A percentile compares a stretch with the other conserved stretches of the same genome.
These are phyloP conservation scores for Ellobius talpinus DNA, from an alignment of 2,113 vertebrate genomes.

Conservation along the genomic window DNA sequence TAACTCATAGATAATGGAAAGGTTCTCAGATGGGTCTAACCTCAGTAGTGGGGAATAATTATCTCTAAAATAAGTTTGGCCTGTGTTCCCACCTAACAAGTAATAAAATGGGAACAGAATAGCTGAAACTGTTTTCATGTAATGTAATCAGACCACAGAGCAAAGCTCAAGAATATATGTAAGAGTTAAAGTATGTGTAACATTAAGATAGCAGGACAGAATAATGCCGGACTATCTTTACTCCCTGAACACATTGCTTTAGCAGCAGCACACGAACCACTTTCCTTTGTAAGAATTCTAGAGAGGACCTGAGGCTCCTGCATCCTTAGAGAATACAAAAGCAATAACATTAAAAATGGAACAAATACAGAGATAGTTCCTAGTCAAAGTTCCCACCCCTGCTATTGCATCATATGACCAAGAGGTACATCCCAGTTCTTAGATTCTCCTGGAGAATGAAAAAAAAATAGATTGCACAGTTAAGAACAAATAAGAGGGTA, in stretches of 20 bases:
- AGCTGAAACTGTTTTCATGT: background rate
- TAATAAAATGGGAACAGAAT: background rate
- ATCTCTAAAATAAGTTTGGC: background rate
- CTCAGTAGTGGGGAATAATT: slow-evolving; percentile 11
- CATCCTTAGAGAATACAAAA: background rate
- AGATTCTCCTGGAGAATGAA: background rate
- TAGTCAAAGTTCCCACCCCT: background rate
- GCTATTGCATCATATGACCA: background rate
- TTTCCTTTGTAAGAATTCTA: background rate
- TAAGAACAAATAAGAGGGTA: background rate
- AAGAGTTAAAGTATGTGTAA: background rate
- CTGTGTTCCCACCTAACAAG: background rate
- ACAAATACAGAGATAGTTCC: background rate
- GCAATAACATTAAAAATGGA: background rate
- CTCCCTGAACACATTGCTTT: background rate
- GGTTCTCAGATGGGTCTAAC: background rate
- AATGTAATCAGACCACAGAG: background rate
- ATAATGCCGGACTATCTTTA: background rate
- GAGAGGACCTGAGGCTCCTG: background rate
- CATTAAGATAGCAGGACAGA: background rate
- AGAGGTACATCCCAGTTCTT: background rate
- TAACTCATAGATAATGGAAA: background rate
- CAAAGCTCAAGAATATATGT: slow-evolving; percentile 18
- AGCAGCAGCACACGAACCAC: background rate
- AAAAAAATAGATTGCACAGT: background rate